Evolutionary conservation across 1,140 invertebrate genomes (phyloP), one percentile per base, ranked within the genome.

Genomic region (Lasioglossum baleicum): DNA sequence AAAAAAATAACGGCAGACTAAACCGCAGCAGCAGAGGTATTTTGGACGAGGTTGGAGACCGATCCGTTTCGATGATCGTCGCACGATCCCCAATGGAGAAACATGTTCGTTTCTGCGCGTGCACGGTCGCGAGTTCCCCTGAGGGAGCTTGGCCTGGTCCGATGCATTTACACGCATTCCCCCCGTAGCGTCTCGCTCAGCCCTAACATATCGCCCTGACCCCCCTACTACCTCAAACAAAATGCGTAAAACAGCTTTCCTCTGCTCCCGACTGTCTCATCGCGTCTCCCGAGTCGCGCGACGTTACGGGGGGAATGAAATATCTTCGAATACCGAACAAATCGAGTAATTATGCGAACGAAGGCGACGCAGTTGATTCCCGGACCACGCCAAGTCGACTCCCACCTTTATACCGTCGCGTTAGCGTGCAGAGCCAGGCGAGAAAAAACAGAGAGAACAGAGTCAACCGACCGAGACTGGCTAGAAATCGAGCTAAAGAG

Each of bases 11-110:
- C 88, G 91, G 91, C 92, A 92, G 91, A 91, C 90, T 92, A 89
- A 92, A 93, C 91, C 90, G 91, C 91, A 92, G 87, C 89, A 91
- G 92, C 92, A 93, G 92, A 92, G 92, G 92, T 93, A 93, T 93
- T 93, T 92, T 93, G 92, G 92, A 93, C 92, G 88, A 92, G 84
- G 91, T 86, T 86, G 84, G 76, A 86, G 81, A 75, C 85, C 70
- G 73, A 86, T 85, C 61, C 67, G n/a, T 76, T 71, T 84, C 70
- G 64, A 78, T 78, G 64, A 67, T 81, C 75, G 80, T 67, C 42
- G 42, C 26, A 75, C 58, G 40, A 61, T 70, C 58, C 68, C 56
- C 70, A 73, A 58, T n/a, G 56, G 68, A 60, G 44, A 11, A 13
- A 48, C 61, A 56, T 61, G 61, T 8, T 7, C 80, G 67, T 65